Percentiles rank a stretch among this genome's conserved stretches.
Evolutionary conservation across 2,888 invertebrate species (phyloP).

Genomic region (Flabesymbios commensalis): DNA sequence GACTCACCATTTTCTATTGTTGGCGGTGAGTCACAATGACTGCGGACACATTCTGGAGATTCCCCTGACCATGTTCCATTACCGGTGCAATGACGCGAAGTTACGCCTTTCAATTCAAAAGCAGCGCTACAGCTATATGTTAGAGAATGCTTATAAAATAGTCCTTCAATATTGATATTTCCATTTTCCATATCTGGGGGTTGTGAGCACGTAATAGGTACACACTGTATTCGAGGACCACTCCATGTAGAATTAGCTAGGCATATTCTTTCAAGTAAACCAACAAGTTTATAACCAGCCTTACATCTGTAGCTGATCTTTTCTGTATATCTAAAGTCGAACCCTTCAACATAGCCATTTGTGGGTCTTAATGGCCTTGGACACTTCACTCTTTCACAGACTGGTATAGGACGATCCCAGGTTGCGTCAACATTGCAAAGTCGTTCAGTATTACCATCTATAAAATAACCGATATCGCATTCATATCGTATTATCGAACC

Average conservation of each 20-base stretch:
- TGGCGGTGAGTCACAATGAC: conserved; percentile 32
- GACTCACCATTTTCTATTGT: conserved; percentile 23
- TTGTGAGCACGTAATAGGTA: background rate
- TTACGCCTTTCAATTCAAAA: conserved; percentile 38
- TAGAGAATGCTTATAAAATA: conserved; percentile 31
- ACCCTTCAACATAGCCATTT: conserved; percentile 12
- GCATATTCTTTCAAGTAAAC: conserved; percentile 38
- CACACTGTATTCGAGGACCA: conserved; percentile 13
- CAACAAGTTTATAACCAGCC: conserved; percentile 45
- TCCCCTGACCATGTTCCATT: conserved; percentile 39
- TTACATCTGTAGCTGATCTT: conserved; percentile 38
- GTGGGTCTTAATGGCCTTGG: conserved; percentile 21
- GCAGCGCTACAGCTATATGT: conserved; percentile 45
- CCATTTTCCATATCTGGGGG: background rate
- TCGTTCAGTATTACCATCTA: conserved; percentile 33
- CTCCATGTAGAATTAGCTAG: conserved; percentile 21
- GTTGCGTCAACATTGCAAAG: conserved; percentile 46
- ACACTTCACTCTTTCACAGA: conserved; percentile 45
- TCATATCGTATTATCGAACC: conserved; percentile 32
- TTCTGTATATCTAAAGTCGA: conserved; percentile 18
- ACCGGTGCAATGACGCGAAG: conserved; percentile 37
- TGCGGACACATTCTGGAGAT: conserved; percentile 34
- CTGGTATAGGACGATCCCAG: conserved; percentile 48
- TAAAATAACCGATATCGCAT: conserved; percentile 49
- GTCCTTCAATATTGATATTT: conserved; percentile 19